Percentiles rank a stretch among this genome's conserved stretches.
These are phyloP conservation scores for Acronicta aceris DNA, from an alignment of 2,888 invertebrate genomes.

Conservation along the genomic window DNA sequence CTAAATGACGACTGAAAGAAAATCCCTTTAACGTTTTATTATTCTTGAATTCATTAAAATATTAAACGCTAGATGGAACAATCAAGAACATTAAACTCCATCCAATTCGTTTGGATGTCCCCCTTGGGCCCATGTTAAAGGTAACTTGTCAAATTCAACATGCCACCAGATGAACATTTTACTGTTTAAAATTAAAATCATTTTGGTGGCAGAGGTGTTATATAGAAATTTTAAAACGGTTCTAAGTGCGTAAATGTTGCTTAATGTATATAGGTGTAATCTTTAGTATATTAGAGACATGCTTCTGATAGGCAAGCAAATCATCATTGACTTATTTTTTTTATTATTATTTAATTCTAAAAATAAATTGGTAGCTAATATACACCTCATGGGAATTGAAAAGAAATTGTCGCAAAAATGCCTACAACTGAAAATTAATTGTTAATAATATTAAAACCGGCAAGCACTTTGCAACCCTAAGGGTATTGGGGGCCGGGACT, in stretches of 20 bases:
- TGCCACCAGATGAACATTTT: conserved; percentile 50
- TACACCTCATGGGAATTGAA: no score
- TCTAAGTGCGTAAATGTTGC: conserved; percentile 1
- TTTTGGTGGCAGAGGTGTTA: conserved; percentile 27
- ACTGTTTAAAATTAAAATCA: conserved; percentile 49
- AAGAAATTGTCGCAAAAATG: not conserved
- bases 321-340: no score
- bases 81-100: conserved; percentile 50
- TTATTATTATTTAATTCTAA: no score
- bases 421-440: not conserved
- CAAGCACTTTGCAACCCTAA: conserved; percentile 9
- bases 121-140: conserved; percentile 56
- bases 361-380: no score
- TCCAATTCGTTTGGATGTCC: conserved; percentile 52
- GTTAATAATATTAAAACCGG: conserved; percentile 8
- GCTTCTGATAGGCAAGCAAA: no score
- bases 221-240: conserved; percentile 29
- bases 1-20: conserved; percentile 7
- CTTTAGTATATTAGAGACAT: no score
- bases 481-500: conserved; percentile 9
- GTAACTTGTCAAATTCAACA: conserved; percentile 67
- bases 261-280: not conserved
- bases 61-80: conserved; percentile 51
- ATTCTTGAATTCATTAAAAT: conserved; percentile 46
- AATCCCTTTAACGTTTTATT: conserved; percentile 16